Evolutionary conservation across 2,113 vertebrate species (phyloP).

Genomic region (Centrocercus urophasianus): DNA sequence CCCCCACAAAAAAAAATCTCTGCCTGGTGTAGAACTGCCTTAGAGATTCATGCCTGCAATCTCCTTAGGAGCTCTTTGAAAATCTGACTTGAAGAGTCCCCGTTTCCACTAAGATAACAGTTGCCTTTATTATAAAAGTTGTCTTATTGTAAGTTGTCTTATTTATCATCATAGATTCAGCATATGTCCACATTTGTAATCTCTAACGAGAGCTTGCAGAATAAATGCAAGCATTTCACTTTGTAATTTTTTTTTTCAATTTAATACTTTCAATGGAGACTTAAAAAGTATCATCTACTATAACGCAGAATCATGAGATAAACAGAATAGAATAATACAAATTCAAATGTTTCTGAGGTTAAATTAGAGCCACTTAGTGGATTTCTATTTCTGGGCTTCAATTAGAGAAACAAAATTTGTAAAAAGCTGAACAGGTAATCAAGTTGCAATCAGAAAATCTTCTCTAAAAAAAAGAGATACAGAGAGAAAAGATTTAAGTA

Average conservation of each 20-base stretch:
- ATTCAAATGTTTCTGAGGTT: conserved; percentile 36
- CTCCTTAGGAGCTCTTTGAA: background rate
- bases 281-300: background rate
- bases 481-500: conserved; percentile 49
- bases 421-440: conserved; percentile 54
- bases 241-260: background rate
- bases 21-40: background rate
- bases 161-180: background rate
- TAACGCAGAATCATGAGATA: background rate
- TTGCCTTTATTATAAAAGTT: background rate
- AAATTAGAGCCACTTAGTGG: background rate
- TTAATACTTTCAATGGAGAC: background rate
- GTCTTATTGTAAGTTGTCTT: background rate
- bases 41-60: background rate
- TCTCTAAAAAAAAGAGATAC: background rate
- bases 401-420: conserved; percentile 45
- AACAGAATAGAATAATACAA: background rate
- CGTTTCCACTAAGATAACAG: background rate
- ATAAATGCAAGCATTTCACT: conserved; percentile 4
- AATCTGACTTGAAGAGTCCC: background rate
- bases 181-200: background rate
- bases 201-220: background rate
- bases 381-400: conserved; percentile 52
- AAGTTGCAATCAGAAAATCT: conserved; percentile 56
- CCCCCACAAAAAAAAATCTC: background rate